Conservation (phyloP, 2,113 vertebrate species). For the Chionis minor region DNA sequence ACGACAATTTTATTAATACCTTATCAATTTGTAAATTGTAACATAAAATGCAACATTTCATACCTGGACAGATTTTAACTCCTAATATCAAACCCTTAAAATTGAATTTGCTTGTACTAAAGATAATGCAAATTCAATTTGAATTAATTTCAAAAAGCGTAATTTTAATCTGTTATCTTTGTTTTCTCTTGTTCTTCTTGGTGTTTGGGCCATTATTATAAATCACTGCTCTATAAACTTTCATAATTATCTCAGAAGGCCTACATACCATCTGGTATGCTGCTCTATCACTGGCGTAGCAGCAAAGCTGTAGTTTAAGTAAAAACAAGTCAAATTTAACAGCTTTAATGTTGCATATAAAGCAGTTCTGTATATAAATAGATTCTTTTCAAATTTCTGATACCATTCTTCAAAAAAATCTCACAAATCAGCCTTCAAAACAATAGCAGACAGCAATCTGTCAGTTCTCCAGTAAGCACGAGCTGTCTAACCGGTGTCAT, state of each 20-base stretch:
- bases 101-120: background rate
- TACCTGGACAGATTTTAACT: background rate
- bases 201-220: background rate
- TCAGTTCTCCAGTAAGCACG: background rate
- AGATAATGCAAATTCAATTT: background rate
- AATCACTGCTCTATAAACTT: background rate
- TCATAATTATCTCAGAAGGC: background rate
- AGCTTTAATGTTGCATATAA: background rate
- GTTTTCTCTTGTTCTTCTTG: background rate
- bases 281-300: background rate
- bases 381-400: background rate
- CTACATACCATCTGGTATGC: constrained; percentile 7
- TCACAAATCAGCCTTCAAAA: background rate
- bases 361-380: background rate
- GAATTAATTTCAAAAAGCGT: background rate
- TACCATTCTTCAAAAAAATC: background rate
- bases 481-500: background rate
- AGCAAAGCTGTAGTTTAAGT: background rate
- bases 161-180: background rate
- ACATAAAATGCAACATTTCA: accelerated
- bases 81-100: background rate
- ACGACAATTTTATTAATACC: background rate
- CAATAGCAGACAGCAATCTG: background rate
- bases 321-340: background rate
- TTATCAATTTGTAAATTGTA: background rate